A percentile compares a stretch with the other conserved stretches of the same genome.
Evolutionary conservation across 1,140 invertebrate genomes (phyloP).

Genomic region (Radopholus similis): DNA sequence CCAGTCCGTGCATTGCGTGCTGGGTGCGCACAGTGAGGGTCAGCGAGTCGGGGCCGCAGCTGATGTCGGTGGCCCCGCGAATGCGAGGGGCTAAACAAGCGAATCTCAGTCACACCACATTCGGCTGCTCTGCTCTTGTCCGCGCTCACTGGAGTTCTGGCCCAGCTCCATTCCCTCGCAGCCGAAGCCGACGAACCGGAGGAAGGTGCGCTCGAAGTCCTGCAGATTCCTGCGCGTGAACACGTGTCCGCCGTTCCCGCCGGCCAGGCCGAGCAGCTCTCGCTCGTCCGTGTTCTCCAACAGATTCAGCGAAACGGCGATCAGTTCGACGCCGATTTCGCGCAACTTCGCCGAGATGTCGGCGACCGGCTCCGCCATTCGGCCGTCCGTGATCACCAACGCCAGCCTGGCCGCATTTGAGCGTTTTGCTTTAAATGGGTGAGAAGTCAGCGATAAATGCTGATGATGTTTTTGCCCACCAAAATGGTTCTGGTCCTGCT

Average conservation of each 20-base stretch:
- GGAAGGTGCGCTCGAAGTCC: slow-evolving; percentile 48
- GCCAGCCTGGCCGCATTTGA: slow-evolving; percentile 46
- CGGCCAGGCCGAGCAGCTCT: slow-evolving; percentile 51
- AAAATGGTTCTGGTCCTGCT: slow-evolving; percentile 4
- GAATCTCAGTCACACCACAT: neutral
- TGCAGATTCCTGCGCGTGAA: slow-evolving; percentile 56
- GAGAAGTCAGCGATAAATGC: neutral
- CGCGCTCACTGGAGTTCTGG: slow-evolving; percentile 39
- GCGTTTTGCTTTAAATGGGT: slow-evolving; percentile 38
- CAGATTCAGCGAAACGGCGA: slow-evolving; percentile 46
- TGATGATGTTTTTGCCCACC: neutral
- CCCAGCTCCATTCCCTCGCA: slow-evolving; percentile 52
- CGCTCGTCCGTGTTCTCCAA: slow-evolving; percentile 46
- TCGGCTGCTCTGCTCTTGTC: neutral
- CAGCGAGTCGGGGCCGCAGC: slow-evolving; percentile 51
- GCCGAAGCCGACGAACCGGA: slow-evolving; percentile 57
- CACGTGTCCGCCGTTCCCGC: slow-evolving; percentile 32
- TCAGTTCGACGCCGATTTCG: slow-evolving; percentile 24
- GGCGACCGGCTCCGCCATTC: slow-evolving; percentile 26
- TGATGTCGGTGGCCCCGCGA: slow-evolving; percentile 55
- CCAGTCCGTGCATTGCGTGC: slow-evolving; percentile 51
- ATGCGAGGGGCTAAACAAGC: slow-evolving; percentile 45
- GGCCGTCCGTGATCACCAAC: slow-evolving; percentile 54
- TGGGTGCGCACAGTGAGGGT: slow-evolving; percentile 57
- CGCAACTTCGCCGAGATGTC: slow-evolving; percentile 25